A percentile compares a stretch with the other conserved stretches of the same genome.
phyloP scores from a whole-genome alignment of 2,113 vertebrate genomes.

The Vulpes ferrilata region DNA sequence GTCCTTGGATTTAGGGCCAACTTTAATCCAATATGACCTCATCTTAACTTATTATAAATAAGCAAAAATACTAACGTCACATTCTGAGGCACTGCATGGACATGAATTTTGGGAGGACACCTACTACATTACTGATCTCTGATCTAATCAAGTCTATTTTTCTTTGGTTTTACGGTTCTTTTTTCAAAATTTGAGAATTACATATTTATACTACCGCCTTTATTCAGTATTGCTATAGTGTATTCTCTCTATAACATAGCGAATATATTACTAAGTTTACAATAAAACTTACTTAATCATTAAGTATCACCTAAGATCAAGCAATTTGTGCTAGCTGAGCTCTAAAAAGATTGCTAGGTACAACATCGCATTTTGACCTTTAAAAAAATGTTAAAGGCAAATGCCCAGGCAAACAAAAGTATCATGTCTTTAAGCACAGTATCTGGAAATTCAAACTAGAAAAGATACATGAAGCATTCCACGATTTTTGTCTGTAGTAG shows the following conservation, averaged over 20 bases:
- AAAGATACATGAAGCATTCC: neutral
- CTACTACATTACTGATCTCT: neutral
- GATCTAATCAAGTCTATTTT: slow-evolving; percentile 31
- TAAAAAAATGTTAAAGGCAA: slow-evolving; percentile 43
- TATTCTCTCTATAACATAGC: neutral
- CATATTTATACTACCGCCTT: neutral
- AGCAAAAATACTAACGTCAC: neutral
- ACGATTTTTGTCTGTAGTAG: neutral
- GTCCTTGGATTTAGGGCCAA: neutral
- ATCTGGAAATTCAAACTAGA: neutral
- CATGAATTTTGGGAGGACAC: neutral
- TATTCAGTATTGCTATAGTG: neutral
- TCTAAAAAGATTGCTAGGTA: slow-evolving; percentile 5
- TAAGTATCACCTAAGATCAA: slow-evolving; percentile 2
- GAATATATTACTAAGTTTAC: neutral
- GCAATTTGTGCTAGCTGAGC: neutral
- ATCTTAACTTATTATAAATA: neutral
- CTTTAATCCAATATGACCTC: neutral
- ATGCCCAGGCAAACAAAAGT: neutral
- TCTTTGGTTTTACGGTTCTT: neutral
- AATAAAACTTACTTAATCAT: slow-evolving; percentile 25
- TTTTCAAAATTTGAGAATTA: neutral
- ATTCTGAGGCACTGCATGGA: neutral
- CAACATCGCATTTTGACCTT: neutral
- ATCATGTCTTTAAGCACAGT: neutral